These are phyloP conservation scores for Alethe castanea DNA, from an alignment of 2,113 vertebrate genomes.

Conservation along the genomic window DNA sequence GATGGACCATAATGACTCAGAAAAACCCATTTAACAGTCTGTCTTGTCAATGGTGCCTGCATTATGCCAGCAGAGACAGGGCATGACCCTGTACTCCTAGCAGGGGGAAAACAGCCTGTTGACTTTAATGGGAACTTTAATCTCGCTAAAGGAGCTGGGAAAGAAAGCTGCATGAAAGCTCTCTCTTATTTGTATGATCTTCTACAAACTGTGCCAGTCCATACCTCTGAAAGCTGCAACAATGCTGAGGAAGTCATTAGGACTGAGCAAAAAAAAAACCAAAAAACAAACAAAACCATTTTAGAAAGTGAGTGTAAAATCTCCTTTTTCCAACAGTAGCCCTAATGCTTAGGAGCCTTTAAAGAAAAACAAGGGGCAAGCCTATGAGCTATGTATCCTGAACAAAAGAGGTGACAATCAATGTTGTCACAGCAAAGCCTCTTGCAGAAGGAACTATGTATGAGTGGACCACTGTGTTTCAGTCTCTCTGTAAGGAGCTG, in stretches of 20 bases:
- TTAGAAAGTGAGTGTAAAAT: constrained; percentile 61
- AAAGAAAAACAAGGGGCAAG: constrained; percentile 47
- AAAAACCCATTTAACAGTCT: constrained; percentile 70
- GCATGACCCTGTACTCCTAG: constrained; percentile 8
- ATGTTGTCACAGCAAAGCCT: constrained; percentile 7
- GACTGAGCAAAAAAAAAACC: constrained; percentile 55
- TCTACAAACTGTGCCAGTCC: constrained; percentile 49
- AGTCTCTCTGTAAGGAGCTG: background rate
- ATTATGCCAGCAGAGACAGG: constrained; percentile 57
- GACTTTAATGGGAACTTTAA: constrained; percentile 11
- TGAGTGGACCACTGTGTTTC: constrained; percentile 2
- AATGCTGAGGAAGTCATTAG: constrained; percentile 62
- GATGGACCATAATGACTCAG: constrained; percentile 75
- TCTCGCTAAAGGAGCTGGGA: background rate
- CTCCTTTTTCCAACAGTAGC: constrained; percentile 50
- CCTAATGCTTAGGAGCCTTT: constrained; percentile 42
- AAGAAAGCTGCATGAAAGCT: constrained; percentile 9
- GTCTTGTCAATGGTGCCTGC: constrained; percentile 73
- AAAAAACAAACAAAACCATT: background rate
- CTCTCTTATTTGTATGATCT: constrained; percentile 49
- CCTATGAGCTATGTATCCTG: background rate
- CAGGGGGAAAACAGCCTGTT: background rate
- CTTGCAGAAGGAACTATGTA: constrained; percentile 7
- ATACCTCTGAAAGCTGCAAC: constrained; percentile 46
- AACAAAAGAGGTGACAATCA: constrained; percentile 54